Evolutionary conservation across 1,140 invertebrate species (phyloP), one percentile per base, ranked within the genome.

Genomic region (Mercenaria mercenaria): DNA sequence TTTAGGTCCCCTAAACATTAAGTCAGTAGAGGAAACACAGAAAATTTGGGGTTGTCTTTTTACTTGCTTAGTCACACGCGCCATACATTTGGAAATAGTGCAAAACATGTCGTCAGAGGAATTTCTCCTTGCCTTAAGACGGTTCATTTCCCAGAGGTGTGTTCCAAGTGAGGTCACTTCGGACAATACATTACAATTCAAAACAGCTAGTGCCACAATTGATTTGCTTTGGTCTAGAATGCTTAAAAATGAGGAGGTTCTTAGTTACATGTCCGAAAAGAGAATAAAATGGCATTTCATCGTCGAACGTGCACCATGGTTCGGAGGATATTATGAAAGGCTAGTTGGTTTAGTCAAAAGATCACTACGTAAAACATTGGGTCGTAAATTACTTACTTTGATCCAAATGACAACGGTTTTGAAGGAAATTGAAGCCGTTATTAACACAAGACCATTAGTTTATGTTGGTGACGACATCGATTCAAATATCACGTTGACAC

Each of bases 31-130:
- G 1, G 80, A 43, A 41, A 39, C 1, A 26, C 13, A 82, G 20
- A 61, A 82, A 41, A 29, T 82, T 1, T 82, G 80, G 80, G 15
- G 61, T 8, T 82, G 80, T 59, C 50, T 80, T 4, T 80, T 56
- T 80, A 80, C 77, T 2, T 80, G 77, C n/a, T 20, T 80, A 34
- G 59, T 67, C 11, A 82, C 80, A 23, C 52, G 80, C 29, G 80
- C 56, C 4, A 43, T 82, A 15, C 80, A 82, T 82, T 64, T 82
- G 18, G 80, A 82, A 34, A 11, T 82, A 23, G 23, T 82, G 13
- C 18, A 20, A 20, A 56, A 79, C n/a, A 79, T 79, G 76, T 18
- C 76, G 11, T 52, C 76, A 20, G 76, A 52, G 2, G 43, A 64
- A 34, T 61, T 82, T 82, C 80, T 82, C 1, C 39, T 64, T 39